Base-by-base conservation (phyloP, 2,888 invertebrate genomes). In the Apamea crenata region DNA sequence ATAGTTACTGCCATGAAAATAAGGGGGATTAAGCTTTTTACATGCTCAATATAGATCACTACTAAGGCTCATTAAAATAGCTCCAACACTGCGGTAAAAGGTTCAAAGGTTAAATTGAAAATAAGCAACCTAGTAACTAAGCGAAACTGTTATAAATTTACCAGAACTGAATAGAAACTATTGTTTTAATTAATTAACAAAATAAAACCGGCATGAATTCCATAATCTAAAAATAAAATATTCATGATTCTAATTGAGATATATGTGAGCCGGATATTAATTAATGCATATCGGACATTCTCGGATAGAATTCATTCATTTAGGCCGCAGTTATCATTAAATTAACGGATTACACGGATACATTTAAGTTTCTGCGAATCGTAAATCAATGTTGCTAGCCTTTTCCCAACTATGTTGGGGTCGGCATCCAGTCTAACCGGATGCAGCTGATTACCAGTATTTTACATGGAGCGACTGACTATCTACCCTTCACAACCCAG, bases 221-320 rank as follows among this genome's bases (percentile, higher is more conserved):
- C n/a, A 18, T 44, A 29, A 68, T 32, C 0, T 50, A 10, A 73
- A 81, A 53, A 32, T n/a, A 61, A 44, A 67, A 67, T 73, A 67
- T 68, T 68, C 59, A 53, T 53, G 25, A 36, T 25, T 61, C n/a
- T 53, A 44, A 53, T 81, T 44, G 16, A 50, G 32, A 50, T 67
- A 56, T 36, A 78, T 50, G 65, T 70, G 63, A 25, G 56, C 29
- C 63, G 74, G 53, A 73, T 67, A 73, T 73, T 53, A 61, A 73
- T 67, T 73, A 44, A 81, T 71, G 40, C 32, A 67, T 71, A 63
- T 25, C 59, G 32, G 56, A 72, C 16, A 72, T 47, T 71, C 59
- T 67, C 44, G 25, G 32, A 40, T 47, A 59, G 21, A 29, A 65
- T 59, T 21, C 8, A 40, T 80, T 80, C 59, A 4, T 56, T 50